Percentiles rank a stretch among this genome's conserved stretches.
Evolutionary conservation across 2,113 vertebrate species (phyloP).

Genomic region (Saimiri boliviensis): DNA sequence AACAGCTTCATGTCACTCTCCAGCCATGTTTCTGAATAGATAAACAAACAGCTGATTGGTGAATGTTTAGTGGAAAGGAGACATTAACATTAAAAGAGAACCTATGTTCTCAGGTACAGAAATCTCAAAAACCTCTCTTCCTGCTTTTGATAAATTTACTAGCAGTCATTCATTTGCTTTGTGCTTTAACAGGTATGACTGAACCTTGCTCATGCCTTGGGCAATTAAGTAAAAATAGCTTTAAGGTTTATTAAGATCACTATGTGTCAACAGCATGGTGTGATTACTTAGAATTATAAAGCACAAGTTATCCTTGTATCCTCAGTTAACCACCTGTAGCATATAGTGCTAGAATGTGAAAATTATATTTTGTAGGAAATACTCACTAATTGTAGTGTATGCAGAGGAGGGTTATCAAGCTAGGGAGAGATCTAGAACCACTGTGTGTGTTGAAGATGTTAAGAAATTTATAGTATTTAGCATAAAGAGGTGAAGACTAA

Average conservation of each 20-base stretch:
- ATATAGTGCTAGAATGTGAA: not conserved
- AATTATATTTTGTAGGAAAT: slow-evolving; percentile 26
- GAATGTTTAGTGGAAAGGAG: not conserved
- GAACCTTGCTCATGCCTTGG: not conserved
- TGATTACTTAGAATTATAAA: not conserved
- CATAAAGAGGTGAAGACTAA: not conserved
- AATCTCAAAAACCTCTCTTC: not conserved
- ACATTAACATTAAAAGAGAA: not conserved
- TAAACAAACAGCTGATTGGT: not conserved
- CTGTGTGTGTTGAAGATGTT: not conserved
- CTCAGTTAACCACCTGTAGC: not conserved
- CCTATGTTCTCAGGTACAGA: not conserved
- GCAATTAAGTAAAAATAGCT: not conserved
- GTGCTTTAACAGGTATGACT: not conserved
- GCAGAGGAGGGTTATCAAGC: not conserved
- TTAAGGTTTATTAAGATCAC: not conserved
- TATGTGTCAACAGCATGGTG: not conserved
- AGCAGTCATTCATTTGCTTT: not conserved
- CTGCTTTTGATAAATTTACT: slow-evolving; percentile 20
- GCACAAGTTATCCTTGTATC: not conserved
- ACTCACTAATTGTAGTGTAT: not conserved
- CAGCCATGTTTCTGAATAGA: not conserved
- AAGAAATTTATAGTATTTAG: not conserved
- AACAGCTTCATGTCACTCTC: not conserved
- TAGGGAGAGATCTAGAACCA: not conserved